Percentiles rank a stretch among this genome's conserved stretches.
phyloP scores from a whole-genome alignment of 2,888 invertebrate species.

The Tachina lurida region DNA sequence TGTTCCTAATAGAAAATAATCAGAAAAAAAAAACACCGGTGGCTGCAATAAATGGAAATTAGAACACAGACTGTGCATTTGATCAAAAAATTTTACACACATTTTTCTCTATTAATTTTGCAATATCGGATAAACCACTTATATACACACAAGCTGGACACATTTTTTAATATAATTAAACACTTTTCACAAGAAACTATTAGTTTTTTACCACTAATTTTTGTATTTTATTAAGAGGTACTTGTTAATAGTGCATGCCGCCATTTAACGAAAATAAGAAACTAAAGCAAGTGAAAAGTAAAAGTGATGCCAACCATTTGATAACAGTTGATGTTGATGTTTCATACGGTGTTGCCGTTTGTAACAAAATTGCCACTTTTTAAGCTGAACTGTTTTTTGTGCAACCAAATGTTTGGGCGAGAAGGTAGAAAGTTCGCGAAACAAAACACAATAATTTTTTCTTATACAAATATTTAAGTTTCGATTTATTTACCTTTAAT shows the following conservation, averaged over 20 bases:
- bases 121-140: neutral
- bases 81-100: neutral
- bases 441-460: no score
- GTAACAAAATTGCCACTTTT: no score
- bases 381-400: no score
- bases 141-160: neutral
- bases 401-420: no score
- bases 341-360: no score
- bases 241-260: neutral
- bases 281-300: neutral
- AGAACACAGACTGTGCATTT: neutral
- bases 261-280: slow-evolving; percentile 6
- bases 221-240: neutral
- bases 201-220: slow-evolving; percentile 7
- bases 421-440: no score
- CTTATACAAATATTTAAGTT: no score
- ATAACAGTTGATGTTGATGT: no score
- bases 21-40: neutral
- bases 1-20: neutral
- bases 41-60: neutral
- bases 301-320: neutral
- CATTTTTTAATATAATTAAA: neutral
- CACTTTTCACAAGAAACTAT: neutral
- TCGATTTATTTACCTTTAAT: no score
- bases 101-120: neutral